Evolutionary conservation across 2,113 vertebrate genomes (phyloP).

Genomic region (Marcusenius ussheri): DNA sequence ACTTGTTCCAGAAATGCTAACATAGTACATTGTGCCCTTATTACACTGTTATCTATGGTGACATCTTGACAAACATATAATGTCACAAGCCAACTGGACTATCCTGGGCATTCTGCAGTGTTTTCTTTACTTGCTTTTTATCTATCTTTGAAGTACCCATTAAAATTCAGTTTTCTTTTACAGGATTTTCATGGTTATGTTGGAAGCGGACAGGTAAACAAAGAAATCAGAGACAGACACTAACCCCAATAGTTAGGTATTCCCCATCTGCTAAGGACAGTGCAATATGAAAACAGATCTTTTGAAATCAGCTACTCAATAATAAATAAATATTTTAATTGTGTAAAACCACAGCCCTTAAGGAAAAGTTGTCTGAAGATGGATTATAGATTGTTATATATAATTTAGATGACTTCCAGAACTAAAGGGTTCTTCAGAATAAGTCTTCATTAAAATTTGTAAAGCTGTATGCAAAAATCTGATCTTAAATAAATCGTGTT

Average conservation of each 20-base stretch:
- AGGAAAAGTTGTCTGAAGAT: neutral
- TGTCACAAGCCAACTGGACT: neutral
- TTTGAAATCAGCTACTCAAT: neutral
- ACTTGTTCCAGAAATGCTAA: constrained; percentile 5
- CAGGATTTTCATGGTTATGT: neutral
- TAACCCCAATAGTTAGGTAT: neutral
- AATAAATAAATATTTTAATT: neutral
- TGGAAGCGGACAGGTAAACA: neutral
- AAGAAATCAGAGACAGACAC: neutral
- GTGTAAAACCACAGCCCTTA: neutral
- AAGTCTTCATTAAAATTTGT: neutral
- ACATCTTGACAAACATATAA: neutral
- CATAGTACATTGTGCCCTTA: neutral
- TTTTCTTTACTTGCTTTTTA: neutral
- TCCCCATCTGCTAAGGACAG: neutral
- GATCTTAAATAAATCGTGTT: neutral
- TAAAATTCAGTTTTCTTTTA: neutral
- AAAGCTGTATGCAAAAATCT: neutral
- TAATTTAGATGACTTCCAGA: neutral
- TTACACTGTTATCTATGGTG: neutral
- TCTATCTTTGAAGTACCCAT: neutral
- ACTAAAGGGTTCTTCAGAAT: neutral
- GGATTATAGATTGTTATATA: neutral
- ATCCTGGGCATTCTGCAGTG: neutral
- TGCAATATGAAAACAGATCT: neutral